Evolutionary conservation across 2,113 vertebrate species (phyloP).

Genomic region (Tylochromis polylepis): DNA sequence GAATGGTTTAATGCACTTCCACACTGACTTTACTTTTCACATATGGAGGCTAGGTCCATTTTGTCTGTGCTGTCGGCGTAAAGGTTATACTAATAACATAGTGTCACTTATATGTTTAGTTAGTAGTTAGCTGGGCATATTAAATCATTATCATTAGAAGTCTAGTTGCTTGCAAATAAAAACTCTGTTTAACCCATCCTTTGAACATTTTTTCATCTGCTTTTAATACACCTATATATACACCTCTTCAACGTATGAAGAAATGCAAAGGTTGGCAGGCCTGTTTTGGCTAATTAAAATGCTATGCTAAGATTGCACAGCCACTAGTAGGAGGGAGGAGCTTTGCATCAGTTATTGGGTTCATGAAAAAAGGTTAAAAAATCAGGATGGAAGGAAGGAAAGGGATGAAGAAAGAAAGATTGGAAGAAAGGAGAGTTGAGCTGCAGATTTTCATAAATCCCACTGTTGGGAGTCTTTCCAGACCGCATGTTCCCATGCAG

Average conservation of each 20-base stretch:
- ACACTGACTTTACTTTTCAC: background rate
- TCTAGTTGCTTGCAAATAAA: background rate
- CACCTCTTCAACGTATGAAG: background rate
- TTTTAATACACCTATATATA: background rate
- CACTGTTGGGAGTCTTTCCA: conserved; percentile 52
- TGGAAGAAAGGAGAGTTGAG: conserved; percentile 25
- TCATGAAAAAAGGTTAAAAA: background rate
- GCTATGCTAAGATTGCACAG: background rate
- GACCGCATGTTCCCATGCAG: conserved; percentile 46
- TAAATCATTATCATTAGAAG: background rate
- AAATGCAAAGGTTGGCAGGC: background rate
- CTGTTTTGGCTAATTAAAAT: background rate
- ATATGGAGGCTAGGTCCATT: background rate
- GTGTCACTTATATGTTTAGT: background rate
- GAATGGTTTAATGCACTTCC: background rate
- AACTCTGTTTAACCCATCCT: background rate
- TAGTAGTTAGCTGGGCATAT: background rate
- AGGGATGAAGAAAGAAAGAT: background rate
- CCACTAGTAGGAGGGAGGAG: background rate
- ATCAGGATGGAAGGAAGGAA: background rate
- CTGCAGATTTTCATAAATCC: conserved; percentile 61
- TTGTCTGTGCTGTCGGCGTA: background rate
- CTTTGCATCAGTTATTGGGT: background rate
- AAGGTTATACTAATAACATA: background rate
- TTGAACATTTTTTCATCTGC: background rate